Evolutionary conservation across 2,113 vertebrate genomes (phyloP).

Genomic region (Alces alces): DNA sequence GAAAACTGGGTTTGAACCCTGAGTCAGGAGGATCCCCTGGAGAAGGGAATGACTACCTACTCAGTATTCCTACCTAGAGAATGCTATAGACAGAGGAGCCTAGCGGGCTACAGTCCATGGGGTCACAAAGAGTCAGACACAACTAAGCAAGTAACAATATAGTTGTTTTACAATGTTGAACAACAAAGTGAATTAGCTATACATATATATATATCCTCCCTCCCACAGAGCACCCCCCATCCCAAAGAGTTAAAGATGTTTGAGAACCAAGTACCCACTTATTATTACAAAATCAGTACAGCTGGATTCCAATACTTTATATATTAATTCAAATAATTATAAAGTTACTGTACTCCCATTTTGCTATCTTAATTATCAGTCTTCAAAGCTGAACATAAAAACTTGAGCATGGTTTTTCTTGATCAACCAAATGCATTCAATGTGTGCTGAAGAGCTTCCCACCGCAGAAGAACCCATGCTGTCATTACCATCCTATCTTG

Average conservation of each 20-base stretch:
- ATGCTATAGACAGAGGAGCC: not conserved
- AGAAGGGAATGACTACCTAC: not conserved
- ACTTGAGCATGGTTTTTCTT: not conserved
- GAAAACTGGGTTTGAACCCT: not conserved
- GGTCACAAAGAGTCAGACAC: not conserved
- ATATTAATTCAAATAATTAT: not conserved
- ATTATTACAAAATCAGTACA: not conserved
- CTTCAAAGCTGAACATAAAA: not conserved
- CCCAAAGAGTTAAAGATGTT: not conserved
- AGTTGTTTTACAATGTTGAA: not conserved
- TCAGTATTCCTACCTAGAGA: not conserved
- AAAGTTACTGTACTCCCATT: not conserved
- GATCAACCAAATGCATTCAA: not conserved
- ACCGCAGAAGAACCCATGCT: not conserved
- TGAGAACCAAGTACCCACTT: not conserved
- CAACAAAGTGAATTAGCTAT: not conserved
- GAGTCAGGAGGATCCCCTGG: not conserved
- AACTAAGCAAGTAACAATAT: not conserved
- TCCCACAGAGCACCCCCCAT: rapidly evolving
- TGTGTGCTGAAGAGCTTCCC: not conserved
- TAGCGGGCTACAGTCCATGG: not conserved
- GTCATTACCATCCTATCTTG: not conserved
- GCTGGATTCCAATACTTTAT: not conserved
- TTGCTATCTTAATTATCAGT: not conserved
- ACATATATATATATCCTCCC: not conserved